Base-by-base conservation (phyloP, 2,113 vertebrate genomes). In the Plecotus auritus region DNA sequence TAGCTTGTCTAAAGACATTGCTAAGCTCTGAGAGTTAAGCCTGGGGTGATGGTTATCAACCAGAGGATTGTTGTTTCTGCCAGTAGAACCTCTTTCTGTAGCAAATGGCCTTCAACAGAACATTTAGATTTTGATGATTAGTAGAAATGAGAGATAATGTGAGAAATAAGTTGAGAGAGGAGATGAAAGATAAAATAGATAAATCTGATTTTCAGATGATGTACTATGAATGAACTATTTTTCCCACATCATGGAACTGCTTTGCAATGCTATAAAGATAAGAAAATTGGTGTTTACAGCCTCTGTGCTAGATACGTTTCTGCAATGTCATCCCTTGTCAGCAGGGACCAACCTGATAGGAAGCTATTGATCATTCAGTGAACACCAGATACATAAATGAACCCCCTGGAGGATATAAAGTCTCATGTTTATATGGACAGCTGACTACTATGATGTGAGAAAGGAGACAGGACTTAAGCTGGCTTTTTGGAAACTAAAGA, bases 241-340 rank as follows among this genome's bases (percentile, higher is more conserved):
- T 88, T 87, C 67, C 49, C 45, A 85, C n/a, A n/a, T 61, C 66
- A 26, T 28, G 22, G 37, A n/a, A 66, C 23, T 83, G 37, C 14
- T 86, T 95, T 92, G 66, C 88, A 83, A 45, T 80, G 78, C 73
- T 95, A 49, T 56, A 95, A 87, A 95, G 56, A 74, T 54, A 95
- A 80, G 49, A 51, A 90, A 93, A 93, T 84, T 82, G 18, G 32
- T 85, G 32, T 83, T 84, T 96, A 91, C 37, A 96, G 17, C 64
- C 59, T 91, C 35, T 37, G 51, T 10, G 6, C 73, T 86, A 70
- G 78, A 47, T 77, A 80, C 20, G 42, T 95, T 97, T 97, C 87
- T 97, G 96, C 96, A 95, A 1, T 96, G 96, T 97, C 96, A 97
- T 94, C 86, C 86, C 64, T 95, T 93, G 89, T 89, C 94, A 94